Evolutionary conservation across 2,113 vertebrate genomes (phyloP), one percentile per base, ranked within the genome.

Genomic region (Pontoporia blainvillei): DNA sequence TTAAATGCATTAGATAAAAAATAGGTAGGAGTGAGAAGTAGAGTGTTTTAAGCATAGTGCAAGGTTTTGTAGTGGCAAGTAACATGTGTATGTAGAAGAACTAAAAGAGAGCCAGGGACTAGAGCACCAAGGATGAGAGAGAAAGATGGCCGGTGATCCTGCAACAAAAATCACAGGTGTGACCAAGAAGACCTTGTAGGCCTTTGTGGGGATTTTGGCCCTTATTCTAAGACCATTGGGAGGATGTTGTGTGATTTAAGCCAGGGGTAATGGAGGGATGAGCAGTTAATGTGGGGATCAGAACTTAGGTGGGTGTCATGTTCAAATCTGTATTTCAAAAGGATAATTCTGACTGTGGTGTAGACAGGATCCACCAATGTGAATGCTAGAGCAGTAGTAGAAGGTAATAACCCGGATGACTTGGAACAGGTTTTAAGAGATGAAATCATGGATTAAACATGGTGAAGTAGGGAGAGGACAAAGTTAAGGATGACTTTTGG

Each of bases 241-340:
- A 89, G 13, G 17, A 27, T 3, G n/a, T 20, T 54, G 1, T 76
- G 12, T 67, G 52, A 62, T 71, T 73, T 89, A 91, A 79, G 6
- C 6, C 4, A 39, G 9, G 29, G 20, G 0, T 83, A 3, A 0
- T 15, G 23, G 25, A 54, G 11, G 8, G 12, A 4, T 61, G 36
- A 79, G 31, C 39, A 71, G 6, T 49, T 31, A 25, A 4, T 46
- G 29, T 31, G 20, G 27, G 7, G 5, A 62, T 81, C 39, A 90
- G 44, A 39, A 46, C 4, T 36, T 14, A 29, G 34, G 1, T 62
- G 8, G 1, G 4, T 59, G 31, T 64, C 29, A 34, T 36, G 23
- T 54, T 72, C 27, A 46, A 9, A 73, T 49, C 15, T 61, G 8
- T n/a, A 34, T 83, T 82, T 82, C 39, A 13, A 59, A 89, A 93